Evolutionary conservation across 64 coral and sea anemone genomes (phyloP).

Genomic region (Astreopora myriophthalma): DNA sequence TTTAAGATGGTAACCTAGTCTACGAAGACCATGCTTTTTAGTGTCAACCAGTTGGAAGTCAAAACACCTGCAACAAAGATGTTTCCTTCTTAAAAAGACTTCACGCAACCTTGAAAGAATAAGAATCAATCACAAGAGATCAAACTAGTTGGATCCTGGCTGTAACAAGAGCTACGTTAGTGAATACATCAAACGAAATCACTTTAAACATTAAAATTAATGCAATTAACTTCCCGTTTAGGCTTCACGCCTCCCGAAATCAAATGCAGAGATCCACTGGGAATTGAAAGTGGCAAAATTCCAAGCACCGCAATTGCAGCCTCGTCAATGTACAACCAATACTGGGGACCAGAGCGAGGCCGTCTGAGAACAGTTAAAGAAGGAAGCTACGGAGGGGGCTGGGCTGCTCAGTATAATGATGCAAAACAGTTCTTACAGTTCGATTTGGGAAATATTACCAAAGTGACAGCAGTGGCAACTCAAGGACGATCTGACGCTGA

Average conservation of each 20-base stretch:
- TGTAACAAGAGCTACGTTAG: no score
- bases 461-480: neutral
- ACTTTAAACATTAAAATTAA: neutral
- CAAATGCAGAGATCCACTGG: neutral
- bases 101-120: no score
- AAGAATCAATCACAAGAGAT: no score
- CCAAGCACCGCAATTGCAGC: neutral
- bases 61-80: no score
- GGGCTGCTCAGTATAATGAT: conserved; percentile 8
- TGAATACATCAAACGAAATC: no score
- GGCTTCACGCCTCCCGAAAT: neutral
- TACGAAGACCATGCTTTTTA: no score
- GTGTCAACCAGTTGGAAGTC: no score
- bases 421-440: neutral
- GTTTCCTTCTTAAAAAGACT: no score
- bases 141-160: no score
- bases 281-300: neutral
- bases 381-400: neutral
- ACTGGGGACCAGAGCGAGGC: neutral
- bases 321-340: neutral
- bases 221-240: neutral
- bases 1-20: no score
- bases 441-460: neutral
- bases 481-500: neutral
- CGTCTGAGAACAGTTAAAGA: neutral